Base-by-base conservation (phyloP, 2,888 invertebrate species). In the Campoplex nolae region DNA sequence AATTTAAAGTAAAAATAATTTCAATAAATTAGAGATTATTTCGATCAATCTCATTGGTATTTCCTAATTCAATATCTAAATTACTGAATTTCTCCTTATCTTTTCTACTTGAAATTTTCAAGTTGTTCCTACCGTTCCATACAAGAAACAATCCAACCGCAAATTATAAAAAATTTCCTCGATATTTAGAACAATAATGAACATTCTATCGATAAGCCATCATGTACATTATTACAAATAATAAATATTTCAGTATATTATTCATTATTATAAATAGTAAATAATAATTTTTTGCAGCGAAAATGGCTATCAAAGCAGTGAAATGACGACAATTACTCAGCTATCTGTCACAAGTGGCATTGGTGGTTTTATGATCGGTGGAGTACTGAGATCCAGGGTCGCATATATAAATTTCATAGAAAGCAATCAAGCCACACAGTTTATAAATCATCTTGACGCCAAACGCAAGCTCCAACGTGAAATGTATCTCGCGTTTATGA, bases 381-480 rank as follows among this genome's bases (percentile, higher is more conserved):
- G 95, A 0, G 89, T 96, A 67, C 92, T 95, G 3, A 94, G 95
- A 89, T 96, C 97, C 16, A 95, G 96, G 89, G 92, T 92, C 4
- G 95, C 97, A 1, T 97, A 97, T 90, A 88, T 96, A 65, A 95
- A 96, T 90, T 97, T 97, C 90, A 96, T 97, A 93, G 96, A 96
- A 92, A 97, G 95, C 88, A 97, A 97, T 94, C 96, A 97, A 95
- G 97, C 97, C 11, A 96, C 97, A 4, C 95, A 95, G 75, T 97
- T 96, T 93, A 94, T 94, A 75, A 95, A 95, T 76, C 96, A 96
- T 87, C 92, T 96, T 9, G 96, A 97, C 78, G 97, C 97, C 3
- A 97, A 97, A 96, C 96, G 96, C 95, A 95, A 95, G 91, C 93
- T 98, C 23, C 97, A 97, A 94, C 96, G 97, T 92, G 95, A 95